Conservation (phyloP, 2,888 invertebrate species). For the Synergus gifuensis region DNA sequence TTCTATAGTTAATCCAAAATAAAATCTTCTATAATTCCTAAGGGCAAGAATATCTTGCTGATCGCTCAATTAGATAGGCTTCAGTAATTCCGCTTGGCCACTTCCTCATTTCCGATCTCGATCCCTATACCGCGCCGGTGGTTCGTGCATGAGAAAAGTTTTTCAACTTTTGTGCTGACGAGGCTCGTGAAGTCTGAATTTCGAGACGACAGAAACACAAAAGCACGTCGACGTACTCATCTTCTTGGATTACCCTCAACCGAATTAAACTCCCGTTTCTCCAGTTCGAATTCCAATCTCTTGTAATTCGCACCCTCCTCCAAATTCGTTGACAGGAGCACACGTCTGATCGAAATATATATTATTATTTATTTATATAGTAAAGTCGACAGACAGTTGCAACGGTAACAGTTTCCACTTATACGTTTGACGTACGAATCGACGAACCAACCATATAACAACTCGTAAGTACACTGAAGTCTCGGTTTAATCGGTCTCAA, state of each 20-base stretch:
- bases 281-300: conserved; percentile 58
- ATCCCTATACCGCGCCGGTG: neutral
- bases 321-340: conserved; percentile 44
- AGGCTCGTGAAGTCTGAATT: conserved; percentile 38
- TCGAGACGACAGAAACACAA: conserved; percentile 32
- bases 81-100: conserved; percentile 23
- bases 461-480: conserved; percentile 43
- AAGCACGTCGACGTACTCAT: conserved; percentile 38
- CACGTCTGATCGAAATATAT: conserved; percentile 43
- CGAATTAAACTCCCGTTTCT: conserved; percentile 61
- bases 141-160: conserved; percentile 36
- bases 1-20: neutral
- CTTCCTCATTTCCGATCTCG: conserved; percentile 14
- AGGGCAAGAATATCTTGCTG: conserved; percentile 6
- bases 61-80: conserved; percentile 11
- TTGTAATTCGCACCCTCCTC: conserved; percentile 52
- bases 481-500: too few species aligned
- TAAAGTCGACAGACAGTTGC: conserved; percentile 22
- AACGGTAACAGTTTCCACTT: conserved; percentile 50
- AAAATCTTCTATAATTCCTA: neutral
- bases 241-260: conserved; percentile 39
- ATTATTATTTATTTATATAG: too few species aligned
- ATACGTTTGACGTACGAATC: conserved; percentile 60
- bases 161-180: conserved; percentile 33
- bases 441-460: neutral